Percentiles rank a stretch among this genome's conserved stretches.
Evolutionary conservation across 2,113 vertebrate species (phyloP).

Genomic region (Trogon surrucura): DNA sequence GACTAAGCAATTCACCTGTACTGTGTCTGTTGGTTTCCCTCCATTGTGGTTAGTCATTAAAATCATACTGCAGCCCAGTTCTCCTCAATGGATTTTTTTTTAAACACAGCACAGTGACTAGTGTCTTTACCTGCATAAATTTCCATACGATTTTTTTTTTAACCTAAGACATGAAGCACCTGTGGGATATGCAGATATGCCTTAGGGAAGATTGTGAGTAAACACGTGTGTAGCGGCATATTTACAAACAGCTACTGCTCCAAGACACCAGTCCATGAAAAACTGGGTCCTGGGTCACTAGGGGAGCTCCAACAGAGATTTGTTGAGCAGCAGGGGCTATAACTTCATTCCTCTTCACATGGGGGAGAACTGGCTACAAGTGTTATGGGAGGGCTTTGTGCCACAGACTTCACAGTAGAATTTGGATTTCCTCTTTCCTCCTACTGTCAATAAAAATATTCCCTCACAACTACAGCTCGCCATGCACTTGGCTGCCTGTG

Average conservation of each 20-base stretch:
- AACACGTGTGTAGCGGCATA: background rate
- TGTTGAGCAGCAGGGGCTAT: background rate
- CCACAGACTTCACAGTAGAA: background rate
- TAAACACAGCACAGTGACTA: background rate
- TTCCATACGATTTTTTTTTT: background rate
- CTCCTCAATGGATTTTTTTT: background rate
- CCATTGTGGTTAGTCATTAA: background rate
- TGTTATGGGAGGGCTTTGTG: background rate
- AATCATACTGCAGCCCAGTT: background rate
- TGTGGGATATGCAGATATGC: background rate
- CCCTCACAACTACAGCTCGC: background rate
- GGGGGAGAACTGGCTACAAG: background rate
- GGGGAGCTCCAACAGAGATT: background rate
- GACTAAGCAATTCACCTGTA: background rate
- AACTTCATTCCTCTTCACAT: background rate
- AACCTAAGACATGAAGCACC: background rate
- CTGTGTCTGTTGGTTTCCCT: background rate
- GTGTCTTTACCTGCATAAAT: background rate
- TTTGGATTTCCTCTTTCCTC: background rate
- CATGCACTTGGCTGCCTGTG: background rate
- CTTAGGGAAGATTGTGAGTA: background rate
- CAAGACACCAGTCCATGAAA: background rate
- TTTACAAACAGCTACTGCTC: background rate
- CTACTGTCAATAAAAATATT: background rate
- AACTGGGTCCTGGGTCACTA: background rate